A percentile compares a stretch with the other conserved stretches of the same genome.
Evolutionary conservation across 1,140 invertebrate species (phyloP).

Genomic region (Delia radicum): DNA sequence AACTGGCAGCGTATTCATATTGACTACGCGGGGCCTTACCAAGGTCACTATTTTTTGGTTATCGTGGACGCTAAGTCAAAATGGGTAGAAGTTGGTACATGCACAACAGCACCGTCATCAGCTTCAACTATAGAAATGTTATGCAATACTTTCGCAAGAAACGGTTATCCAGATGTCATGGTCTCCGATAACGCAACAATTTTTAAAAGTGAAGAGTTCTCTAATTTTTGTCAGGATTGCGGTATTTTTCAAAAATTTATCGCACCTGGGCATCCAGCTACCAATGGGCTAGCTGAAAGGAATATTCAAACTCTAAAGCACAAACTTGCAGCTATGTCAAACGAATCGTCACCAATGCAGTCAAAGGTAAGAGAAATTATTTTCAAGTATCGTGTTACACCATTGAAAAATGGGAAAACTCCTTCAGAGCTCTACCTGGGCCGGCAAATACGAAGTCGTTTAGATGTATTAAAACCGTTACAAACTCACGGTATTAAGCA

Average conservation of each 20-base stretch:
- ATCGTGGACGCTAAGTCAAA: constrained; percentile 44
- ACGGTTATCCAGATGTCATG: not conserved
- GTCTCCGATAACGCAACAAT: not conserved
- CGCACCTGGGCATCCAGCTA: constrained; percentile 47
- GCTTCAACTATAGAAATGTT: constrained; percentile 15
- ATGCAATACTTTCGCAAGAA: not conserved
- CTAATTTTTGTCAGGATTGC: not conserved
- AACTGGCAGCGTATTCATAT: not conserved
- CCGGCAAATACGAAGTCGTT: constrained; percentile 22
- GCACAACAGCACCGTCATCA: not conserved
- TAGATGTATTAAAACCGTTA: constrained; percentile 17
- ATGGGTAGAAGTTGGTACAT: constrained; percentile 41
- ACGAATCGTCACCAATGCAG: constrained; percentile 25
- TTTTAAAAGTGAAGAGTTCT: constrained; percentile 14
- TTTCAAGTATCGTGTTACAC: constrained; percentile 36
- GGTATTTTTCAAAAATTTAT: constrained; percentile 43
- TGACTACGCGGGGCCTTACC: not conserved
- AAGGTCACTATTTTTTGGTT: constrained; percentile 35
- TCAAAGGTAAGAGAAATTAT: constrained; percentile 34
- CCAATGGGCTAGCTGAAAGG: constrained; percentile 50
- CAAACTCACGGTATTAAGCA: not conserved
- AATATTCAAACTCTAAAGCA: constrained; percentile 50
- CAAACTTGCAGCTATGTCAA: constrained; percentile 31
- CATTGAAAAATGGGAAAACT: constrained; percentile 26
- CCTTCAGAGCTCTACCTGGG: constrained; percentile 30